phyloP scores from a whole-genome alignment of 2,888 invertebrate genomes.

The Euplagia quadripunctaria region DNA sequence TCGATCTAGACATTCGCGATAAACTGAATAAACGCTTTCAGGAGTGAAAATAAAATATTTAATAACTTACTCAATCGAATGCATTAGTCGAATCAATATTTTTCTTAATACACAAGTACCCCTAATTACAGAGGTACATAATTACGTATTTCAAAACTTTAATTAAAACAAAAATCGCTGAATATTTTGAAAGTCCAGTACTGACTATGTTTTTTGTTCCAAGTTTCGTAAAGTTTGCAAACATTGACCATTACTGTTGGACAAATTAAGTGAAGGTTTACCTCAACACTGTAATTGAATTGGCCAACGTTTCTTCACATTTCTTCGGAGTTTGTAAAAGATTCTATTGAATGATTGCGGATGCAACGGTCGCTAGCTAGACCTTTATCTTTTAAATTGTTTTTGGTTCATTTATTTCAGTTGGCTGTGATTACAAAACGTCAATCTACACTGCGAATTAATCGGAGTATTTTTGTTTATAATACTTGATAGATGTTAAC shows the following conservation, averaged over 20 bases:
- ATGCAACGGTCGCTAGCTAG: constrained; percentile 1
- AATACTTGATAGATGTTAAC: not conserved
- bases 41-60: not conserved
- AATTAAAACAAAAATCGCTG: constrained; percentile 26
- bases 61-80: constrained; percentile 1
- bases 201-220: constrained; percentile 27
- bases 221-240: constrained; percentile 37
- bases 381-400: not conserved
- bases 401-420: constrained; percentile 3
- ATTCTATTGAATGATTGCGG: constrained; percentile 17
- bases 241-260: constrained; percentile 38
- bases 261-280: constrained; percentile 44
- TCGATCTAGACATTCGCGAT: no score
- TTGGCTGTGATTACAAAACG: constrained; percentile 1
- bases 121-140: constrained; percentile 10
- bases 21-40: not conserved
- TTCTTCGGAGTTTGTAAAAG: constrained; percentile 26
- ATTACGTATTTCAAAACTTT: constrained; percentile 35
- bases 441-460: not conserved
- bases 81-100: not conserved
- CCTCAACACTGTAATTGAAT: constrained; percentile 41
- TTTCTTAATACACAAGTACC: not conserved
- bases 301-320: constrained; percentile 33
- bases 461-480: not conserved
- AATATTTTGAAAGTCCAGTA: constrained; percentile 25